Evolutionary conservation across 2,113 vertebrate genomes (phyloP), one percentile per base, ranked within the genome.

Genomic region (Chamaetylas fuelleborni): DNA sequence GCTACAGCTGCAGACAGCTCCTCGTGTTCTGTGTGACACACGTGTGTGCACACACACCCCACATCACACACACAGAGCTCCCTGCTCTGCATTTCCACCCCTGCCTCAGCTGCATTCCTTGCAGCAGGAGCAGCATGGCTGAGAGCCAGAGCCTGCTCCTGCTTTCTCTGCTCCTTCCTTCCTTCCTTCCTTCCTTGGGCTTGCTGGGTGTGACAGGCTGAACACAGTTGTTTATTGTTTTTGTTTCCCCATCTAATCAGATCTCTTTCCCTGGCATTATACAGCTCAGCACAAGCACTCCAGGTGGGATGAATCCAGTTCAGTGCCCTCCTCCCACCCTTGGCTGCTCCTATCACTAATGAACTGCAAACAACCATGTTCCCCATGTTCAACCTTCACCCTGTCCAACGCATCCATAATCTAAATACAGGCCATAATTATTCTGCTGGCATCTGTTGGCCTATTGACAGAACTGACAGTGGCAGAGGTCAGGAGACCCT

Each of bases 291-390:
- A 67, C 74, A 87, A 34, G 88, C 91, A 69, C 92, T 94, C 73
- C 96, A 92, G 92, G 96, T 94, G 90, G 92, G 93, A 95, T 57
- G 80, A 92, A 95, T 86, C 94, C 94, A 95, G 92, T 93, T 93
- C 88, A 84, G 91, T 71, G 95, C 95, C 96, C 95, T 95, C 67
- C 92, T 94, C 90, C 81, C 88, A 86, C 74, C 82, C 78, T 28
- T 4, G 71, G 90, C 92, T 96, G 95, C 93, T 93, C 88, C 95
- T 57, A n/a, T 15, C 38, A 31, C 96, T 97, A 95, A 97, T 96
- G 96, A 97, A 97, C 91, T 95, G 96, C 97, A 96, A 96, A 96
- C 91, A 96, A 62, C 79, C 89, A 58, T 93, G 89, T 94, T 96
- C 77, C 71, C 80, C 88, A 65, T 93, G 90, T 95, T 96, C 96